Percentiles rank a stretch among this genome's conserved stretches.
Conservation (phyloP, 2,113 vertebrate species). For the Coturnix japonica region DNA sequence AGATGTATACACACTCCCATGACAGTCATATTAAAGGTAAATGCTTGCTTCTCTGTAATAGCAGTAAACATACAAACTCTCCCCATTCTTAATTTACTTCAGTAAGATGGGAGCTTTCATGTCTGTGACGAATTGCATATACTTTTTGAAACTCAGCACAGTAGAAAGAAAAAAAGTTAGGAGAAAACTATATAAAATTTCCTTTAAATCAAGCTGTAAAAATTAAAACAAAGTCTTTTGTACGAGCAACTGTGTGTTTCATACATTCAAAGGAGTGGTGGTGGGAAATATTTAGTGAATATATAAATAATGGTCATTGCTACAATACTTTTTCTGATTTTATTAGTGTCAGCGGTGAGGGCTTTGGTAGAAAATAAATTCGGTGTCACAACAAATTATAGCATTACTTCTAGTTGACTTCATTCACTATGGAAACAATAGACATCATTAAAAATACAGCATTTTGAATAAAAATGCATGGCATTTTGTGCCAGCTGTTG, state of each 20-base stretch:
- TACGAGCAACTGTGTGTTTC: neutral
- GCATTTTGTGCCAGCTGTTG: constrained; percentile 18
- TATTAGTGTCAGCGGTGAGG: neutral
- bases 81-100: neutral
- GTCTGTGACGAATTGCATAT: neutral
- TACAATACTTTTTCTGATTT: constrained; percentile 2
- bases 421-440: constrained; percentile 59
- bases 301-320: neutral
- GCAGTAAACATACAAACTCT: neutral
- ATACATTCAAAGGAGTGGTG: neutral
- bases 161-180: neutral
- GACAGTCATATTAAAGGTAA: neutral
- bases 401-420: constrained; percentile 64
- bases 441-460: neutral
- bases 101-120: neutral
- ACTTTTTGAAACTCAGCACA: neutral
- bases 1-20: neutral
- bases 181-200: neutral
- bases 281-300: constrained; percentile 26
- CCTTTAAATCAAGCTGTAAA: neutral
- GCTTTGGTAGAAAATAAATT: constrained; percentile 20
- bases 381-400: constrained; percentile 17
- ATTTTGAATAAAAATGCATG: neutral
- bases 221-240: neutral
- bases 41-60: neutral